Evolutionary conservation across 2,113 vertebrate species (phyloP), one percentile per base, ranked within the genome.

Genomic region (Pollimyrus isidori): DNA sequence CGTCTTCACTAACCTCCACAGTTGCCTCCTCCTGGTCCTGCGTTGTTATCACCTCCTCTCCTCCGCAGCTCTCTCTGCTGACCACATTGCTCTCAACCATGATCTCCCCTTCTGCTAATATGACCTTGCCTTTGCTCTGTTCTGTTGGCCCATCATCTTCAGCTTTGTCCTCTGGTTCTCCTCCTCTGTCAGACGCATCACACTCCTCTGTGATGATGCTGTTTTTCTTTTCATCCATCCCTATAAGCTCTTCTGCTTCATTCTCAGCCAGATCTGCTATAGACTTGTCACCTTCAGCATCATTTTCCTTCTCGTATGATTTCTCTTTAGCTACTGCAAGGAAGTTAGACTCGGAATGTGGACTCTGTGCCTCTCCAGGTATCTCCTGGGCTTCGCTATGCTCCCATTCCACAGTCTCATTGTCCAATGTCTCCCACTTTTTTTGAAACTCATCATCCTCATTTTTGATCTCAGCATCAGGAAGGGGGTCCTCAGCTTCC

Each of bases 151-250:
- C 91, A 82, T 91, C 89, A 42, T 7, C 92, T 49, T 87, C 65
- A 3, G 86, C 83, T 39, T 19, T 13, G 82, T 85, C 90, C 76
- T 92, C 88, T 83, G 88, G 4, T 15, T 87, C 82, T 92, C 42
- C 15, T 26, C 89, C 46, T 89, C 84, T 90, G n/a, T 89, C 88
- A 13, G 0, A 52, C 73, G 4, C 82, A 93, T 92, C 89, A 86
- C 86, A 3, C 26, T 90, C 91, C 90, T 92, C 92, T 92, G 83
- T 90, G 90, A 87, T 73, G 62, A 90, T 92, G 83, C 62, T 4
- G 88, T 92, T 91, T 53, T 90, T 90, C 91, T 92, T 92, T 45
- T 92, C 92, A 87, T 91, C 90, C 87, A 65, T 56, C 76, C 89
- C 90, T 90, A 91, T 89, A 30, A 58, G 49, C 53, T 50, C 89